Percentiles rank a stretch among this genome's conserved stretches.
These are phyloP conservation scores for Sinocyclocheilus maitianheensis DNA, from an alignment of 2,113 vertebrate species.

Conservation along the genomic window DNA sequence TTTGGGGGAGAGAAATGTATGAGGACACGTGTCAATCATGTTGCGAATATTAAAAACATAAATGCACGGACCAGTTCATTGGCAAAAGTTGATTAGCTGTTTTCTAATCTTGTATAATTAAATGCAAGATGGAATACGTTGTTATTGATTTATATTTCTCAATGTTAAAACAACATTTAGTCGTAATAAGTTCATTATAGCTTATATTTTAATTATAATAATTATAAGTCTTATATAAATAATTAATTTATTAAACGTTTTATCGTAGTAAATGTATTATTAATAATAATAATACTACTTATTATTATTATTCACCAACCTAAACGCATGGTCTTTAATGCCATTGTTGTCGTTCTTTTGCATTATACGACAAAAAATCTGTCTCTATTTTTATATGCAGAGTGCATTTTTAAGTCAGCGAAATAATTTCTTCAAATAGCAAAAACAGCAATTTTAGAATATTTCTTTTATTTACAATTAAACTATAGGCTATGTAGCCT, in stretches of 20 bases:
- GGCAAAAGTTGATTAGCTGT: background rate
- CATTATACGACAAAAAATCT: no score
- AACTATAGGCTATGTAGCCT: background rate
- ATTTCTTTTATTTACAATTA: background rate
- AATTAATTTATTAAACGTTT: no score
- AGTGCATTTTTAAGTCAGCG: background rate
- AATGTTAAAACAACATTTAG: no score
- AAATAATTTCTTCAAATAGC: background rate
- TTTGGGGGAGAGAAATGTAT: conserved; percentile 37
- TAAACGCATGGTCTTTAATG: background rate
- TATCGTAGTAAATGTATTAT: no score
- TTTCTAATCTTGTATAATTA: background rate
- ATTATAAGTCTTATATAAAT: background rate
- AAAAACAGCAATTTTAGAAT: background rate
- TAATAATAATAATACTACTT: background rate
- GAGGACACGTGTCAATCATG: conserved; percentile 4
- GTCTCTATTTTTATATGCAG: no score
- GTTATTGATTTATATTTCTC: no score
- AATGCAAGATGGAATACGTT: no score
- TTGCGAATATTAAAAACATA: background rate
- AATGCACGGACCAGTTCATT: background rate
- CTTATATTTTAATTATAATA: background rate
- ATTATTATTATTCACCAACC: no score
- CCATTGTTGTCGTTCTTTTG: background rate
- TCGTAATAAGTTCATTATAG: background rate